Conservation (phyloP, 2,113 vertebrate species). For the Nestor notabilis region DNA sequence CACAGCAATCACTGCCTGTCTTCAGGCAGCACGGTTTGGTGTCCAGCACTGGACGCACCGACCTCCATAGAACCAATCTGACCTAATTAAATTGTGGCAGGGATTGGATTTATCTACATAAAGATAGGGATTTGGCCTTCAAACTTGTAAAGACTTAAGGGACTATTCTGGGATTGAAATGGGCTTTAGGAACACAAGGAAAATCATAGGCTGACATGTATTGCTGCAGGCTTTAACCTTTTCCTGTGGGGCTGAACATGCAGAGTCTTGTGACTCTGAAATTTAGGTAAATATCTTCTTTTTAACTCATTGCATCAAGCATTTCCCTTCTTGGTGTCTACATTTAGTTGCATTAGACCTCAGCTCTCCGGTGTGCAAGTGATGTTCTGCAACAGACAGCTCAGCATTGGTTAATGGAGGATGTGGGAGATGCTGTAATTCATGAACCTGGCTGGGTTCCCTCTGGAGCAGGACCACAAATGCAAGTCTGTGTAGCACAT, state of each 20-base stretch:
- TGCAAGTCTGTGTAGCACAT: not conserved
- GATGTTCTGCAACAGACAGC: not conserved
- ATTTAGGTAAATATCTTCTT: not conserved
- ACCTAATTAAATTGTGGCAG: not conserved
- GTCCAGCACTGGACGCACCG: not conserved
- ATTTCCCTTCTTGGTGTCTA: not conserved
- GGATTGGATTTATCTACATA: not conserved
- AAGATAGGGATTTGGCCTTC: not conserved
- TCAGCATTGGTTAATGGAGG: not conserved
- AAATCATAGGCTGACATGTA: not conserved
- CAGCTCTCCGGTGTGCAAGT: not conserved
- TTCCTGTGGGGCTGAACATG: not conserved
- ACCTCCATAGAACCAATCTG: not conserved
- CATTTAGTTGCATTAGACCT: not conserved
- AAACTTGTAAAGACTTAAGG: not conserved
- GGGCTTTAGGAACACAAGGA: not conserved
- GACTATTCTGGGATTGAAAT: not conserved
- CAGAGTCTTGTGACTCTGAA: not conserved
- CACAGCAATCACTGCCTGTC: not conserved
- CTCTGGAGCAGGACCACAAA: not conserved
- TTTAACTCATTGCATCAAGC: not conserved
- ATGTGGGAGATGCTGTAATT: not conserved
- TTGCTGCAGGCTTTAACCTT: not conserved
- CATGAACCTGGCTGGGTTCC: not conserved
- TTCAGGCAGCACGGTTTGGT: not conserved